Evolutionary conservation across 2,888 invertebrate species (phyloP), one percentile per base, ranked within the genome.

Genomic region (Chrysolina oricalcia): DNA sequence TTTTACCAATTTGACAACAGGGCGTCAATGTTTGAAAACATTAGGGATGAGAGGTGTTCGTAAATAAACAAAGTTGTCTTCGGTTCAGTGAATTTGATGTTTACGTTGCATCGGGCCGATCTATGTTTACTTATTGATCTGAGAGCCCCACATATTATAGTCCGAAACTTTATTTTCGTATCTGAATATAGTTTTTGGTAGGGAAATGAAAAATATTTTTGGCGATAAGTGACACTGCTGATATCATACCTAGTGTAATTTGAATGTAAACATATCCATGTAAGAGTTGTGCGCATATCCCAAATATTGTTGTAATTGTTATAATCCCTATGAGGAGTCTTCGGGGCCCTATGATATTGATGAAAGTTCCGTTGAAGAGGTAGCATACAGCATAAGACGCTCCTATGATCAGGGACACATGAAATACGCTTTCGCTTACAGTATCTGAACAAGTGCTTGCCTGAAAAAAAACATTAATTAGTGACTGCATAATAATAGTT

Each of bases 311-410:
- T 15, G 86, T 86, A 4, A 86, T 23, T 0, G 78, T 65, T 15
- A 87, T 76, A 40, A 87, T 83, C 23, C 79, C 79, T 53, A 86
- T 73, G 21, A 88, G 76, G 0, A 88, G 73, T 40, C 82, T 86
- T 84, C 92, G 92, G 85, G 93, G 93, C 27, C 93, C 93, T 0
- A 90, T 81, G 0, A 86, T 77, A 77, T 91, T 90, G 21, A 92
- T 88, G 8, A 89, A 70, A 41, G 82, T 74, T 9, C 88, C 89
- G 19, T 87, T 85, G 17, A 85, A 70, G 23, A 88, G 80, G 76
- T 88, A 89, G 9, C 85, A 82, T 4, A 84, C 19, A 10, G 84
- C 86, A 48, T 86, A 85, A 11, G 82, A 80, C 11, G 81, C 77
- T n/a, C 86, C 88, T 21, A 88, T 84, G 2, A 86, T 74, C 56